Percentiles rank a stretch among this genome's conserved stretches.
phyloP scores from a whole-genome alignment of 2,797 vertebrate genomes.

The Mastacembelus armatus region DNA sequence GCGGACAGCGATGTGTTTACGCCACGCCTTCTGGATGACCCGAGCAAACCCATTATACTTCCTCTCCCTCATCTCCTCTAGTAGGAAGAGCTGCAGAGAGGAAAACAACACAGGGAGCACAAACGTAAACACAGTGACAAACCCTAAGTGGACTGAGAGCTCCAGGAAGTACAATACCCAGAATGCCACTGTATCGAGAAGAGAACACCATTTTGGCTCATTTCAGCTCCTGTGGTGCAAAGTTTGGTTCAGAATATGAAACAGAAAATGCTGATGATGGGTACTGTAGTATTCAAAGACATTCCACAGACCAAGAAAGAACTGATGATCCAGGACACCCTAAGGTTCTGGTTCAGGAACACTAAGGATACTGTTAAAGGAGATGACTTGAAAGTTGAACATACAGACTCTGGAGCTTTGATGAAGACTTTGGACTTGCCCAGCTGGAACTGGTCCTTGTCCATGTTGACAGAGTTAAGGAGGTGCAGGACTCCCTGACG shows the following conservation, averaged over 20 bases:
- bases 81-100: conserved; percentile 83
- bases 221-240: too few relatives aligned
- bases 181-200: too few relatives aligned
- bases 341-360: neutral
- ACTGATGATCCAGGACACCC: neutral
- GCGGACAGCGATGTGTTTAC: conserved; percentile 87
- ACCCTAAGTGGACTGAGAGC: neutral
- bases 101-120: neutral
- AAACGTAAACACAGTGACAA: neutral
- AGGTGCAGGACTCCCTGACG: conserved; percentile 85
- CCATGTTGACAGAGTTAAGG: conserved; percentile 87
- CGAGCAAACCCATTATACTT: conserved; percentile 88
- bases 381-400: too few relatives aligned
- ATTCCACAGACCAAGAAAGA: too few relatives aligned
- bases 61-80: conserved; percentile 91
- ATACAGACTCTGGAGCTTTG: conserved; percentile 89
- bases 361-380: neutral
- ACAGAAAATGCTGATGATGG: too few relatives aligned
- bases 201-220: too few relatives aligned
- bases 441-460: conserved; percentile 88
- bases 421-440: conserved; percentile 88
- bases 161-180: too few relatives aligned
- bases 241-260: too few relatives aligned
- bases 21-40: conserved; percentile 90
- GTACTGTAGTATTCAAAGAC: too few relatives aligned